Evolutionary conservation across 2,113 vertebrate genomes (phyloP), one percentile per base, ranked within the genome.

Genomic region (Charina bottae): DNA sequence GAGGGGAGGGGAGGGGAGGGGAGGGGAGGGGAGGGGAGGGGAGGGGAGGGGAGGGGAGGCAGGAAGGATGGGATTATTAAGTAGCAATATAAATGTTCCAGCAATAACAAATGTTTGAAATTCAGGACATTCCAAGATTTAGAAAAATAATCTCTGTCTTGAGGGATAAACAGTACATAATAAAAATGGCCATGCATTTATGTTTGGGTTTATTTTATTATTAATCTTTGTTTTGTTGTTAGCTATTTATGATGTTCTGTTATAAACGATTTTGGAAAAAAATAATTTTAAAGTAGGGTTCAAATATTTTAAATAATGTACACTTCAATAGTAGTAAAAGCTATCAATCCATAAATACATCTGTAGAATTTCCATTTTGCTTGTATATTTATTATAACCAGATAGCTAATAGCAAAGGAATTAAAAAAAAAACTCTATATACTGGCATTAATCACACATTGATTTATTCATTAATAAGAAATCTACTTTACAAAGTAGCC

Each of bases 401-500:
- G 49, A 86, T 87, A 37, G 19, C 89, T 33, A 46, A 58, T 62
- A 54, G 56, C 54, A 56, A 17, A 84, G 72, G 5, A 42, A 6
- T 23, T 93, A 49, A 33, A 46, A 53, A 49, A 33, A 46, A 53
- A 68, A 11, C 84, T 87, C 49, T 11, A 92, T 0, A 0, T 11
- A 10, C 3, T 49, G 59, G 60, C 68, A 78, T 85, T 85, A 33
- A 17, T 26, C n/a, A 93, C 33, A 78, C 72, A 78, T 94, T 11
- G n/a, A 13, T 72, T 55, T 59, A 58, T 24, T 6, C 93, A 91
- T 58, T 84, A 0, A 1, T 15, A 86, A 7, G 90, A 93, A 91
- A 59, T 91, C 42, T 88, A 23, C 53, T 93, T 93, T 95, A 86
- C 92, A 92, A 90, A 94, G 94, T 90, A 95, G 90, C 53, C 83